Percentiles rank a stretch among this genome's conserved stretches.
Evolutionary conservation across 2,888 invertebrate genomes (phyloP).

Genomic region (Plemyria rubiginata): DNA sequence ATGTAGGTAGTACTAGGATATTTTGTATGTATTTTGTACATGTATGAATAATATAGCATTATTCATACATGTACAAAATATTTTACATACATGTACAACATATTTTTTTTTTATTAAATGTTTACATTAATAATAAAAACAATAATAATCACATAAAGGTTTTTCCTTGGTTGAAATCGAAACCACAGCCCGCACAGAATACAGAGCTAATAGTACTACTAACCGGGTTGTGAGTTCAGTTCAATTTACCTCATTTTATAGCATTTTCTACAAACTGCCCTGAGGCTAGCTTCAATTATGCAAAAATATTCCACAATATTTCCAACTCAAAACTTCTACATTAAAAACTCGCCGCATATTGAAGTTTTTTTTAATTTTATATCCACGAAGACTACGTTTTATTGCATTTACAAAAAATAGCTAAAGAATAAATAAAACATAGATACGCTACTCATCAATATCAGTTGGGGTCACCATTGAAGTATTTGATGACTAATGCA

Average conservation of each 20-base stretch:
- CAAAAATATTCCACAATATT: slow-evolving; percentile 9
- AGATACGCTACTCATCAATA: not conserved
- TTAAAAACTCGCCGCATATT: slow-evolving; percentile 24
- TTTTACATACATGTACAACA: too few species aligned
- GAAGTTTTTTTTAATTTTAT: slow-evolving; percentile 21
- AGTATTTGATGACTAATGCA: too few species aligned
- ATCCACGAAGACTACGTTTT: slow-evolving; percentile 17
- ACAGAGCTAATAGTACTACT: too few species aligned
- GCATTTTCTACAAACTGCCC: not conserved
- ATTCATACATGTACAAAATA: too few species aligned
- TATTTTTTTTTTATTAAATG: too few species aligned
- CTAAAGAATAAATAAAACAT: not conserved
- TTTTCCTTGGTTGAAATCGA: too few species aligned
- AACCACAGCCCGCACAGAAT: too few species aligned
- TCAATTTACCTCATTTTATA: not conserved
- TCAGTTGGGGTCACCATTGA: not conserved
- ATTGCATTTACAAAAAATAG: slow-evolving; percentile 7
- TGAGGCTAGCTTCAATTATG: slow-evolving; percentile 1
- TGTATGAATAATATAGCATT: too few species aligned
- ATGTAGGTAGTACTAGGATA: too few species aligned
- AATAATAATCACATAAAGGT: too few species aligned
- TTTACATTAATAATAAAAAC: too few species aligned
- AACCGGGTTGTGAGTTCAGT: not conserved
- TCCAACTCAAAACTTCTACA: slow-evolving; percentile 17
- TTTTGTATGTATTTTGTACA: too few species aligned